Evolutionary conservation across 1,140 invertebrate species (phyloP), one percentile per base, ranked within the genome.

Genomic region (Hycleus cichorii): DNA sequence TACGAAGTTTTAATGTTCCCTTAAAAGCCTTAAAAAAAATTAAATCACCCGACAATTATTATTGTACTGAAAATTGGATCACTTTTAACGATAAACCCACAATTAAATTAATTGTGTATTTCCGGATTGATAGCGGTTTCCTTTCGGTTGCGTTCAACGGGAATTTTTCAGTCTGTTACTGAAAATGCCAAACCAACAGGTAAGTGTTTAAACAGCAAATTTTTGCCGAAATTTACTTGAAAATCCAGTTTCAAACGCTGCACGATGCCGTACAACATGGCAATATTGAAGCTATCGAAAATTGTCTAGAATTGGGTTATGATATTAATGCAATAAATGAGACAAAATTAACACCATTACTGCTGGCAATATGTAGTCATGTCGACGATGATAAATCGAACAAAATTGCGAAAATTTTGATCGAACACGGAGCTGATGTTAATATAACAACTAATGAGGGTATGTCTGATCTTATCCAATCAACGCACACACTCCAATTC

Each of bases 321-420:
- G 49, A 60, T 44, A 50, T 58, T 18, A 60, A 64, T 48, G 46
- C 6, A 10, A 32, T 18, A 11, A 56, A 64, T 48, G 39, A 43
- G 12, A 60, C 58, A 32, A 51, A 56, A 38, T 39, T 54, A 9
- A 64, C 59, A 27, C 56, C 59, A 11, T 44, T 64, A 38, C 26
- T 60, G 8, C 26, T 64, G 40, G 52, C 56, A 11, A 51, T 51
- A 24, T 56, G 56, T 25, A 47, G 42, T 40, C 50, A 58, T 24
- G 7, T 32, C 7, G 47, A 60, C 32, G 39, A 50, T 9, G 38
- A 53, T 24, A 39, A 8, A 3, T 57, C 43, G 38, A 51, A 64
- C 18, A 25, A 45, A 12, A 61, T 60, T 9, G 49, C 58, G 6
- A 43, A 57, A 54, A 44, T 57, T 10, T 44, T 64, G n/a, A 32